Base-by-base conservation (phyloP, 53 echinoderm and acorn worm genomes). In the Apostichopus leukothele region DNA sequence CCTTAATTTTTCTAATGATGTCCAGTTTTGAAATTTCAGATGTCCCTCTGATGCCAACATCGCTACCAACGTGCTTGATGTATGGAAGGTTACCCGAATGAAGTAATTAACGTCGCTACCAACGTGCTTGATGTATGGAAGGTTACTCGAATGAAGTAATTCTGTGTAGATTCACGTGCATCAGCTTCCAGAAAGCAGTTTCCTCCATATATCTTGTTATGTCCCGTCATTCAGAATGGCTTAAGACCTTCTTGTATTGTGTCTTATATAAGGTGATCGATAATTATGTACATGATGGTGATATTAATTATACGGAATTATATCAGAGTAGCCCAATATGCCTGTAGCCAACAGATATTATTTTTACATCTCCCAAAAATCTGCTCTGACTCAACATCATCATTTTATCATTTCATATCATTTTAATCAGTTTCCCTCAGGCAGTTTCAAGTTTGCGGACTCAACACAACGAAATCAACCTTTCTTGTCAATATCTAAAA, bases 401-500 rank as follows among this genome's bases (percentile, higher is more conserved):
- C 39, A 39, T 39, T 39, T 39, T 39, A 39, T 39, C 39, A 39
- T 39, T 39, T 39, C 39, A 39, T 13, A 50, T 88, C 88, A 76
- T 54, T 50, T 21, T 75, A 75, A 4, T 86, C 73, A 5, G 26
- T 51, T 55, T 88, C 76, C 76, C 4, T 75, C 76, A 1, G 76
- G 88, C 5, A 53, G 51, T 10, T 76, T 53, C 39, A 88, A 3
- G 21, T 76, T 19, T 51, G 55, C 39, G 5, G 54, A 8, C 13
- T 54, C 55, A 55, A 3, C 39, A 39, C 88, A 88, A 19, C 23
- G 51, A 75, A 88, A 88, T 52, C 23, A 75, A 12, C 75, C 88
- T 7, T 88, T 88, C n/a, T 53, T 88, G 75, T 88, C 76, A 8
- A 88, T n/a, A 75, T 88, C 88, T 76, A 88, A 75, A 19, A 88